Percentiles rank a stretch among this genome's conserved stretches.
phyloP scores from a whole-genome alignment of 2,797 vertebrate species.

The Rhinichthys osculus region DNA sequence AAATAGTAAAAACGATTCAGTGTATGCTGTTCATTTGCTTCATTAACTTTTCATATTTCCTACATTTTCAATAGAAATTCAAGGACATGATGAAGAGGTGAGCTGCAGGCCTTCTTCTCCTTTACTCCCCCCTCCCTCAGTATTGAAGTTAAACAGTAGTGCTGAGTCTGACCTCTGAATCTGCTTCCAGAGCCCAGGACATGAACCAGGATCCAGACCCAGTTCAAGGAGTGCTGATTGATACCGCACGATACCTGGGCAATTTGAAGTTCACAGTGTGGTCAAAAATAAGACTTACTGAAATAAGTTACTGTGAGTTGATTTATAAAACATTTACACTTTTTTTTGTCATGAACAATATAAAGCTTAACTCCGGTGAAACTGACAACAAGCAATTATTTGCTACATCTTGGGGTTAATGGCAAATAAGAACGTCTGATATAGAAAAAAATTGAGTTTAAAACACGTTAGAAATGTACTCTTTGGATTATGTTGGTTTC shows the following conservation, averaged over 20 bases:
- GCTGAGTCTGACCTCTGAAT: not conserved
- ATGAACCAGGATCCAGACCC: not conserved
- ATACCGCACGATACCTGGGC: constrained; percentile 45
- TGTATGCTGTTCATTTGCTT: not conserved
- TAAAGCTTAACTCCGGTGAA: not conserved
- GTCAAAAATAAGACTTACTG: constrained; percentile 41
- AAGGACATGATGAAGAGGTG: constrained; percentile 44
- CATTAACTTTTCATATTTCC: not conserved
- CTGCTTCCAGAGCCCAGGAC: constrained; percentile 29
- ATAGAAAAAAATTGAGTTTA: not conserved
- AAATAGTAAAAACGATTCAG: not conserved
- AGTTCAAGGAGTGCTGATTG: constrained; percentile 8
- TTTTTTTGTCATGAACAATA: not conserved
- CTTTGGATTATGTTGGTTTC: not conserved
- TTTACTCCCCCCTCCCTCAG: not conserved
- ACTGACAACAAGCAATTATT: not conserved
- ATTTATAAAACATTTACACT: not conserved
- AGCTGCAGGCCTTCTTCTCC: not conserved
- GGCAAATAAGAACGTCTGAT: not conserved
- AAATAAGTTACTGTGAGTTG: constrained; percentile 52
- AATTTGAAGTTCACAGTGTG: constrained; percentile 47
- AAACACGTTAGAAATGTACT: not conserved
- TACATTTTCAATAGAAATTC: constrained; percentile 42
- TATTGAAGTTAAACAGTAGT: not conserved
- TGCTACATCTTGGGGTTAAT: not conserved